phyloP scores from a whole-genome alignment of 1,140 invertebrate species.

The Chelonus insularis region DNA sequence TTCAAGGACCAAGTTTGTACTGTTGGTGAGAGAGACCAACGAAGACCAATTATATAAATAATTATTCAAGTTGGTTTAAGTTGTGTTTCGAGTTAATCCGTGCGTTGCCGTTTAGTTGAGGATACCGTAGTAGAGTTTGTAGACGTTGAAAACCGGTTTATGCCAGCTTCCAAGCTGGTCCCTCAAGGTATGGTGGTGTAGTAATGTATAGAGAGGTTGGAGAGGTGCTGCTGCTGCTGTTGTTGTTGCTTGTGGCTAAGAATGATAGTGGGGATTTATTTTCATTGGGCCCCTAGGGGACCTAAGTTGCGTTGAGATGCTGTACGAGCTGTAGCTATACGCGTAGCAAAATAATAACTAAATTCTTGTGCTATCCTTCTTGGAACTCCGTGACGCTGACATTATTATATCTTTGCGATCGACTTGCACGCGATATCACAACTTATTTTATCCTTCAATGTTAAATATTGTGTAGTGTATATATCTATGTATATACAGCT shows the following conservation, averaged over 20 bases:
- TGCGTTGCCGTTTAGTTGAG: slow-evolving; percentile 10
- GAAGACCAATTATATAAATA: slow-evolving; percentile 11
- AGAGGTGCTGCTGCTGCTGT: slow-evolving; percentile 8
- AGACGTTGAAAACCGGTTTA: slow-evolving; percentile 3
- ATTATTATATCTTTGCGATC: slow-evolving; percentile 3
- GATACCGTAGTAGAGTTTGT: slow-evolving; percentile 8
- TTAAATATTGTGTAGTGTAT: too few species aligned
- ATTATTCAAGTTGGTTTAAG: slow-evolving; percentile 1
- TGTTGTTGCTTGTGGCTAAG: neutral
- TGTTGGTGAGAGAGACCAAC: neutral
- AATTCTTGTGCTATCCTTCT: neutral
- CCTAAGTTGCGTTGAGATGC: neutral
- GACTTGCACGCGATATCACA: slow-evolving; percentile 7
- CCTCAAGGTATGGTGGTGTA: neutral
- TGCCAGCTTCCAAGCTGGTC: neutral
- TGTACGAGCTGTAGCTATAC: neutral
- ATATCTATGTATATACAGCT: too few species aligned
- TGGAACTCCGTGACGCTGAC: neutral
- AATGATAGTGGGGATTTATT: neutral
- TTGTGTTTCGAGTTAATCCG: slow-evolving; percentile 8
- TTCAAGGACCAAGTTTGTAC: slow-evolving; percentile 16
- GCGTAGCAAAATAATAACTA: neutral
- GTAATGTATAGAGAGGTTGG: neutral
- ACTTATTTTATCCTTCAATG: neutral
- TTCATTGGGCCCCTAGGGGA: neutral